Evolutionary conservation across 2,797 vertebrate genomes (phyloP), one percentile per base, ranked within the genome.

Genomic region (Parotocinclus haroldoi): DNA sequence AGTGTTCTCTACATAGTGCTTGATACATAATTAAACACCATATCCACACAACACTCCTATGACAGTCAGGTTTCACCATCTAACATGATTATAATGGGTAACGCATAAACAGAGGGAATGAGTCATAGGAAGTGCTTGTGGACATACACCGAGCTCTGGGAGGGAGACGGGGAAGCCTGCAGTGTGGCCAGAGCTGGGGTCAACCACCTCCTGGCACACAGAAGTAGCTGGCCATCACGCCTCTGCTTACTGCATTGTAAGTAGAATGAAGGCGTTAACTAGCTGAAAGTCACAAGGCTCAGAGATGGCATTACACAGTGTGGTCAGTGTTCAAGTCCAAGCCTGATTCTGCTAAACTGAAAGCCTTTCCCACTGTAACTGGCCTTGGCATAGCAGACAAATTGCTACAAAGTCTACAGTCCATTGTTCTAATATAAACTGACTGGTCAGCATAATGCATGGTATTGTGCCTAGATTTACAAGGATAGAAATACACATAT

Each of bases 211-310:
- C 66, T 69, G 67, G 66, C 61, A 75, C 72, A 68, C 66, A 69
- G 71, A 79, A 63, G 76, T 58, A 76, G 60, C 72, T 69, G 73
- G 48, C 69, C 64, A 58, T 69, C 71, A 69, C 45, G 60, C 53
- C 63, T 63, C 57, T 66, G 44, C 58, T 58, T 58, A 62, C 63
- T 68, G 56, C 62, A 79, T 59, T 78, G 74, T 68, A 69, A 66
- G 74, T 70, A 68, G 72, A 81, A 81, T 75, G 69, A 71, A 58
- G 63, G 69, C 65, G 72, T 75, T 74, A 78, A 77, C 82, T 81
- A 83, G 81, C 81, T 81, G 80, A 84, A 79, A 45, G 80, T 85
- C 85, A 88, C 75, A 70, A 79, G 84, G 80, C 77, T 48, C 61
- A 52, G 66, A 54, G 55, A 54, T 46, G 61, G 50, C 42, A 38